Percentiles rank a stretch among this genome's conserved stretches.
Conservation (phyloP, 2,113 vertebrate species). For the Phalacrocorax aristotelis region DNA sequence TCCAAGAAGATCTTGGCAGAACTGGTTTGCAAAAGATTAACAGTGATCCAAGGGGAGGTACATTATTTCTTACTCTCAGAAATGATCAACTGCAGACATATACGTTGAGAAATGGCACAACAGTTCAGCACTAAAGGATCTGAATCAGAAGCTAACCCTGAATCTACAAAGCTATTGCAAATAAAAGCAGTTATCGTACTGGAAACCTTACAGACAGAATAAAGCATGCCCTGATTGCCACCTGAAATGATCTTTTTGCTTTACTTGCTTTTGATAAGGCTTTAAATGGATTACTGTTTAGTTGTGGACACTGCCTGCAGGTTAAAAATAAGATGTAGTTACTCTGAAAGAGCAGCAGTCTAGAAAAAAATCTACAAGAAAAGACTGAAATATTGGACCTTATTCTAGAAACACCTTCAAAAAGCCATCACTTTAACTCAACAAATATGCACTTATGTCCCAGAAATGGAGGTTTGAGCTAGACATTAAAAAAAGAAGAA, state of each 20-base stretch:
- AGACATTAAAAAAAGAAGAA: not conserved
- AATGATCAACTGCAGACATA: not conserved
- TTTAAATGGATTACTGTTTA: not conserved
- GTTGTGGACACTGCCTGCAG: not conserved
- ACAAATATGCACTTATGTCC: not conserved
- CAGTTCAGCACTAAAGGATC: not conserved
- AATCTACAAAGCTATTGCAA: not conserved
- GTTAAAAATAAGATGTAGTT: not conserved
- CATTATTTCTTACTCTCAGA: not conserved
- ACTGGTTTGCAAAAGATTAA: not conserved
- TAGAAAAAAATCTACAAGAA: not conserved
- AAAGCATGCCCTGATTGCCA: not conserved
- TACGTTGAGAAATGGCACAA: not conserved
- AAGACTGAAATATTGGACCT: not conserved
- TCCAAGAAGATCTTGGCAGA: not conserved
- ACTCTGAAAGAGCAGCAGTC: not conserved
- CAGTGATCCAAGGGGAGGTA: not conserved
- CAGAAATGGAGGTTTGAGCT: not conserved
- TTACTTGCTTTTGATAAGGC: not conserved
- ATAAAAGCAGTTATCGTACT: not conserved
- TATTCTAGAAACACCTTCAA: not conserved
- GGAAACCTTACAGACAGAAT: not conserved
- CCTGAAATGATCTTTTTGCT: not conserved
- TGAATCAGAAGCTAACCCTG: not conserved
- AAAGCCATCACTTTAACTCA: not conserved